Evolutionary conservation across 2,888 invertebrate genomes (phyloP), one percentile per base, ranked within the genome.

Genomic region (Geophilus truncorum): DNA sequence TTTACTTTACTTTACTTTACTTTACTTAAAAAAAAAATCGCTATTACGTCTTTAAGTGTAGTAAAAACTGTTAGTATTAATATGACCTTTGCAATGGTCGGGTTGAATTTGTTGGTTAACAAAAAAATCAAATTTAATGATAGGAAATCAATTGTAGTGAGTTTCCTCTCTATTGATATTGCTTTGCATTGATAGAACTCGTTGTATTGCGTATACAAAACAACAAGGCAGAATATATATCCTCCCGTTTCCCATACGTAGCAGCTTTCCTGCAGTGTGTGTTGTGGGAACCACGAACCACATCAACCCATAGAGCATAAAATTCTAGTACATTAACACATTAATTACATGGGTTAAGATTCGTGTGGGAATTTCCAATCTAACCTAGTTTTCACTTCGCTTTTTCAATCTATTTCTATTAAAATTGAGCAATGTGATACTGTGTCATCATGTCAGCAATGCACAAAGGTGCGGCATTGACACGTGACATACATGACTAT

Each of bases 101-200:
- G 28, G 70, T 70, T 70, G 70, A 23, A 70, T 70, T 28, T 70
- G 10, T 15, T 70, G 25, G 25, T 25, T 28, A 70, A 23, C 23
- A 70, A 70, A 70, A 70, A 70, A 15, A n/a, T 23, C n/a, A 28
- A 23, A 70, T 12, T 25, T 70, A 70, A 70, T 28, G 70, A 70
- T 70, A 70, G 70, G 70, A 70, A 70, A 70, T 70, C 70, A 70
- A 70, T 70, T 70, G 70, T 70, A 70, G 28, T 70, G 25, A 70
- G 70, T 70, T 70, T 70, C 70, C 70, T 70, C 28, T 28, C 70
- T 28, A 70, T 70, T 70, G 70, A 70, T 70, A 62, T 28, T 70
- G 70, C 70, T 70, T 28, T 23, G 70, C 70, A 70, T 70, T 70
- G 25, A 28, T 25, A 25, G 70, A 70, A 70, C 70, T 70, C 28